phyloP scores from a whole-genome alignment of 1,140 invertebrate species.

The Drosophila setifemur region DNA sequence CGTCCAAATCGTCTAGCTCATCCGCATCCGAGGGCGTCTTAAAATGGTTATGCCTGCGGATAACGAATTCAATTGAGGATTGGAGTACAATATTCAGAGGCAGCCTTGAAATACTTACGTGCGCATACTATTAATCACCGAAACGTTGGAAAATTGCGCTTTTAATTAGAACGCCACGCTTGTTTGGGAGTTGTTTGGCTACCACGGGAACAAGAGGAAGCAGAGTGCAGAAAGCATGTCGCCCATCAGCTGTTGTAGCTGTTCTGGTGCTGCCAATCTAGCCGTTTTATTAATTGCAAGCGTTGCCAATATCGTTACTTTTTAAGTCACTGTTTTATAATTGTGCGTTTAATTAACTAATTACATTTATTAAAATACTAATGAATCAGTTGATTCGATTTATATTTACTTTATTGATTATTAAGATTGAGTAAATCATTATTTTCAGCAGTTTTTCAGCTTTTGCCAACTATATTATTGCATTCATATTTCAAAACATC shows the following conservation, averaged over 20 bases:
- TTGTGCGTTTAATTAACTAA: too few relatives aligned
- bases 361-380: not conserved
- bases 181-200: slow-evolving; percentile 46
- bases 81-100: too few relatives aligned
- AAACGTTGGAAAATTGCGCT: slow-evolving; percentile 9
- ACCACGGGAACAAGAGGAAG: slow-evolving; percentile 54
- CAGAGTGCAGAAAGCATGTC: slow-evolving; percentile 42
- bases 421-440: too few relatives aligned
- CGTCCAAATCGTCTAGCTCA: slow-evolving; percentile 69
- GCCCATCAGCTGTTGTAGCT: slow-evolving; percentile 37
- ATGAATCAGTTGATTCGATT: too few relatives aligned
- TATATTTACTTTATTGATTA: too few relatives aligned
- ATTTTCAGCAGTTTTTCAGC: too few relatives aligned
- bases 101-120: slow-evolving; percentile 38
- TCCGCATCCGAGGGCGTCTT: slow-evolving; percentile 69
- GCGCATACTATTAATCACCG: slow-evolving; percentile 44
- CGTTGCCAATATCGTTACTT: too few relatives aligned
- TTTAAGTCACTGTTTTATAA: too few relatives aligned
- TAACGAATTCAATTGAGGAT: not conserved
- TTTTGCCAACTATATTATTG: too few relatives aligned
- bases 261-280: not conserved
- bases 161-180: slow-evolving; percentile 47
- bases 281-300: not conserved
- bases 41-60: slow-evolving; percentile 59
- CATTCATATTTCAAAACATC: too few relatives aligned